A percentile compares a stretch with the other conserved stretches of the same genome.
Evolutionary conservation across 2,113 vertebrate genomes (phyloP).

Genomic region (Caracal caracal): DNA sequence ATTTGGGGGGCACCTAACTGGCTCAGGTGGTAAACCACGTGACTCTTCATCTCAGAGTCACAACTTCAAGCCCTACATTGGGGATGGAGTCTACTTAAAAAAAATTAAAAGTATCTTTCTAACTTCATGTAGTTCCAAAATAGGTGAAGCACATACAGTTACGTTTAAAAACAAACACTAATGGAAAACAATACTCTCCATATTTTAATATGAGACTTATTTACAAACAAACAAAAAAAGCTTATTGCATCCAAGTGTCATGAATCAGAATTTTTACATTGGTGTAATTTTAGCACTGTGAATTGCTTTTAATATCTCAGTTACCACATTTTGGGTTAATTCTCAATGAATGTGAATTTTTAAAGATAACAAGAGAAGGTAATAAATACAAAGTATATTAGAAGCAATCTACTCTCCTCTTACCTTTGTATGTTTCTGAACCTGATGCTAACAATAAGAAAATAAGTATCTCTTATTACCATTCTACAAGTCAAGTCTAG

Average conservation of each 20-base stretch:
- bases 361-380: neutral
- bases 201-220: neutral
- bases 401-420: neutral
- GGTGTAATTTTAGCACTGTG: neutral
- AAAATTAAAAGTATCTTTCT: conserved; percentile 23
- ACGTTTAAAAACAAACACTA: neutral
- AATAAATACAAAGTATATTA: neutral
- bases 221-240: neutral
- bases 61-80: too few species aligned
- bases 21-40: too few species aligned
- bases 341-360: neutral
- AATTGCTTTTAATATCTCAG: conserved; percentile 33
- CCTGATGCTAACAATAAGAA: neutral
- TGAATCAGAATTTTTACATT: neutral
- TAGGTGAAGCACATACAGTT: neutral
- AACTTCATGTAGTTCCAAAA: neutral
- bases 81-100: too few species aligned
- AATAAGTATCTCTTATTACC: neutral
- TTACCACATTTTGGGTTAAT: neutral
- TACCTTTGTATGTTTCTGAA: conserved; percentile 8
- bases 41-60: too few species aligned
- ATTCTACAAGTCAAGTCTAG: neutral
- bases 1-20: neutral
- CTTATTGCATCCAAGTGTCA: neutral
- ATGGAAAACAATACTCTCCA: neutral